Conservation (phyloP, 2,113 vertebrate species). For the Malurus cyaneus region DNA sequence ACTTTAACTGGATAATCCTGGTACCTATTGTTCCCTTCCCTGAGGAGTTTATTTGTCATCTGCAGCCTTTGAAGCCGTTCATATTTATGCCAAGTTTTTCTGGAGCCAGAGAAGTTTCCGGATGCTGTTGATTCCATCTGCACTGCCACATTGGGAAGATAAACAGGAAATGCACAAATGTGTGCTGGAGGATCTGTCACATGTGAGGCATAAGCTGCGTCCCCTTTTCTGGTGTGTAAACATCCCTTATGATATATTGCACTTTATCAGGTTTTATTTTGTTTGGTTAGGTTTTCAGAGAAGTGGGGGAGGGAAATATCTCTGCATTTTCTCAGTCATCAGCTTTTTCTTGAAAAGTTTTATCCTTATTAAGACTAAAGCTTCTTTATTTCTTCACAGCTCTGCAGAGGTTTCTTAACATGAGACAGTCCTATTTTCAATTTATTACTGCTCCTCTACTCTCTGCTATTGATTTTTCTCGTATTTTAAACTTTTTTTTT, state of each 20-base stretch:
- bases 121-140: not conserved
- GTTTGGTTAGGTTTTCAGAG: not conserved
- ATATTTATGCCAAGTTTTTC: not conserved
- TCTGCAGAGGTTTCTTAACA: not conserved
- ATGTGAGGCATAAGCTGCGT: not conserved
- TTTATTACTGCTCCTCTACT: not conserved
- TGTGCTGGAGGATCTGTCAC: not conserved
- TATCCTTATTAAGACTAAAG: constrained; percentile 25
- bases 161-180: not conserved
- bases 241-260: not conserved
- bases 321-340: not conserved
- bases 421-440: not conserved
- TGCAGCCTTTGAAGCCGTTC: not conserved
- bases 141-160: not conserved
- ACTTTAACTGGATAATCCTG: not conserved
- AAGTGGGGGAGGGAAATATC: not conserved
- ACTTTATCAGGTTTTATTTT: not conserved
- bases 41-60: not conserved
- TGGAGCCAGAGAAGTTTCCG: not conserved
- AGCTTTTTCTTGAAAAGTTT: not conserved
- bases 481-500: not conserved
- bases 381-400: not conserved
- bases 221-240: not conserved
- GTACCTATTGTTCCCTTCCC: not conserved
- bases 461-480: constrained; percentile 1